Evolutionary conservation across 2,888 invertebrate species (phyloP).

Genomic region (Laothoe populi): DNA sequence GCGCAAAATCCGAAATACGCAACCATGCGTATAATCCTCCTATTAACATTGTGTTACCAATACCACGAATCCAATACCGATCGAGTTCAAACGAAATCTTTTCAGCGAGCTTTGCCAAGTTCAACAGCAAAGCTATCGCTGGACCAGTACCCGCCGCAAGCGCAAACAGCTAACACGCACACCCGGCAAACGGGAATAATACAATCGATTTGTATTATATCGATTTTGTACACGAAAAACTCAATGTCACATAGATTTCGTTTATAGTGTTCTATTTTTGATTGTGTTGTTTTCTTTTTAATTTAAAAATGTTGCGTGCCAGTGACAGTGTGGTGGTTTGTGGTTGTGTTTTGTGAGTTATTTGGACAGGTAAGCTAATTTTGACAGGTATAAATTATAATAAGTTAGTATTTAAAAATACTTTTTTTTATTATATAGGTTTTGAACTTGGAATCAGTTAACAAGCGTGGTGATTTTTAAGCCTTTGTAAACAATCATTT

Average conservation of each 20-base stretch:
- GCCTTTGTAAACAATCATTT: not conserved
- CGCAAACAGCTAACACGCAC: conserved; percentile 73
- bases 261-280: conserved; percentile 21
- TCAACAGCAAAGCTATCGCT: conserved; percentile 67
- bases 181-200: conserved; percentile 35
- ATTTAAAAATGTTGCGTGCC: conserved; percentile 25
- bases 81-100: conserved; percentile 51
- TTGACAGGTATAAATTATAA: not conserved
- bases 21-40: conserved; percentile 21
- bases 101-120: conserved; percentile 74
- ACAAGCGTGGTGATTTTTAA: not conserved
- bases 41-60: conserved; percentile 18
- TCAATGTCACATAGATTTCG: conserved; percentile 9
- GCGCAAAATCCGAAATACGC: conserved; percentile 6
- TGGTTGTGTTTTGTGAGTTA: conserved; percentile 30
- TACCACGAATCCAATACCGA: conserved; percentile 20
- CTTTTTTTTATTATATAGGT: not conserved
- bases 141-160: conserved; percentile 71
- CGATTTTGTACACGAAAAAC: conserved; percentile 42
- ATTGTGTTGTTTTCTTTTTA: conserved; percentile 13
- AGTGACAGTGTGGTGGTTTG: conserved; percentile 31
- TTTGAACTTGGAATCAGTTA: not conserved
- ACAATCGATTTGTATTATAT: conserved; percentile 36
- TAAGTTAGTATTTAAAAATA: too few species aligned
- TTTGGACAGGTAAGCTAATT: conserved; percentile 36